Base-by-base conservation (phyloP, 2,113 vertebrate genomes). In the Origma solitaria region DNA sequence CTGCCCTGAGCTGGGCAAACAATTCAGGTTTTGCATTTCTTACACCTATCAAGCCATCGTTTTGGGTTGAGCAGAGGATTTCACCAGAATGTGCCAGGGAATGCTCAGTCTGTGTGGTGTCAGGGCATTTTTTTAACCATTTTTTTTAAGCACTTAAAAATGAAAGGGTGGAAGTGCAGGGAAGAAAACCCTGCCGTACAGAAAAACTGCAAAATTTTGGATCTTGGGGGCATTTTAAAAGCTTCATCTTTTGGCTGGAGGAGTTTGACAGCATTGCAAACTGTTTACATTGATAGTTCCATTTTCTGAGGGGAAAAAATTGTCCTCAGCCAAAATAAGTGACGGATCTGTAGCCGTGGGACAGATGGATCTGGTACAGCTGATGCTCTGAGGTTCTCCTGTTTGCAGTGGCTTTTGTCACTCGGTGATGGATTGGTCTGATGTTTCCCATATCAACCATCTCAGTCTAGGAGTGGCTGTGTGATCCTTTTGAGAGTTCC, bases 211-310 rank as follows among this genome's bases (percentile, higher is more conserved):
- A 70, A 47, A 35, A 90, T 71, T 69, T 82, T 58, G 42, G 44
- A 62, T 71, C 65, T 70, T 40, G 6, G 11, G 82, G 87, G 78
- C 65, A 85, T 85, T 93, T 89, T 22, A 7, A 44, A 86, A 85
- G 23, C 49, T 68, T 93, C 33, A 21, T 84, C 70, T 82, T 91
- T 87, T 72, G 70, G 82, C 90, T 79, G 60, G 30, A 78, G 47
- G 38, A 31, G 71, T 70, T 54, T 91, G 84, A 92, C 90, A 91
- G 87, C 56, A 89, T 89, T 84, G 73, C 61, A 92, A 89, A 91
- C 15, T 84, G 81, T 84, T 92, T 89, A 54, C 60, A 70, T 58
- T 4, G 4, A 45, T 23, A 21, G 42, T 51, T 95, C 71, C 31
- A 69, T 86, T 91, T 94, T 84, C 33, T 50, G 38, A 37, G 35